These are phyloP conservation scores for Mythimna albipuncta DNA, from an alignment of 2,888 invertebrate species.

Conservation along the genomic window DNA sequence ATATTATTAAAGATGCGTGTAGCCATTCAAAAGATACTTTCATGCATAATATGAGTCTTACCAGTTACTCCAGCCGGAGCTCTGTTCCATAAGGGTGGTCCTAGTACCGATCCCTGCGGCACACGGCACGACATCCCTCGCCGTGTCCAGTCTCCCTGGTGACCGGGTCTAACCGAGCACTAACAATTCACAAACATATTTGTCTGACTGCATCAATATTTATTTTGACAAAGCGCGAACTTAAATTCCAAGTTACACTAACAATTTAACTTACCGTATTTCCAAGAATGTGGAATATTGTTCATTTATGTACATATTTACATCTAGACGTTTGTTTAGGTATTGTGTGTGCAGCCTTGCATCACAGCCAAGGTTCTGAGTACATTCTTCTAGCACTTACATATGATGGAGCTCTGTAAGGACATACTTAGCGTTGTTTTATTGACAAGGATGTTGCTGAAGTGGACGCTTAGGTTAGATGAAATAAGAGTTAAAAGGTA, in stretches of 20 bases:
- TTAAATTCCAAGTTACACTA: not conserved
- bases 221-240: slow-evolving; percentile 10
- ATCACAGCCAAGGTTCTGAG: slow-evolving; percentile 15
- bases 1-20: too few relatives aligned
- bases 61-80: too few relatives aligned
- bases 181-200: not conserved
- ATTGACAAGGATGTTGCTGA: too few relatives aligned
- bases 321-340: slow-evolving; percentile 9
- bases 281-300: slow-evolving; percentile 43
- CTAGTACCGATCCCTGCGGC: too few relatives aligned
- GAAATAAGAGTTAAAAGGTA: slow-evolving; percentile 7
- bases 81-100: too few relatives aligned
- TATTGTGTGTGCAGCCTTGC: slow-evolving; percentile 27
- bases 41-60: too few relatives aligned
- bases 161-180: too few relatives aligned
- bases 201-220: slow-evolving; percentile 22
- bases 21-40: too few relatives aligned
- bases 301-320: slow-evolving; percentile 5
- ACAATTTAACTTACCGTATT: slow-evolving; percentile 7
- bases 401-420: not conserved
- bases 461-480: not conserved
- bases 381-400: slow-evolving; percentile 18
- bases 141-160: too few relatives aligned
- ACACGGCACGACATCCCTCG: too few relatives aligned
- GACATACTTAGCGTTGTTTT: not conserved